phyloP scores from a whole-genome alignment of 1,140 invertebrate genomes.

The Pachypeltis micranthus region DNA sequence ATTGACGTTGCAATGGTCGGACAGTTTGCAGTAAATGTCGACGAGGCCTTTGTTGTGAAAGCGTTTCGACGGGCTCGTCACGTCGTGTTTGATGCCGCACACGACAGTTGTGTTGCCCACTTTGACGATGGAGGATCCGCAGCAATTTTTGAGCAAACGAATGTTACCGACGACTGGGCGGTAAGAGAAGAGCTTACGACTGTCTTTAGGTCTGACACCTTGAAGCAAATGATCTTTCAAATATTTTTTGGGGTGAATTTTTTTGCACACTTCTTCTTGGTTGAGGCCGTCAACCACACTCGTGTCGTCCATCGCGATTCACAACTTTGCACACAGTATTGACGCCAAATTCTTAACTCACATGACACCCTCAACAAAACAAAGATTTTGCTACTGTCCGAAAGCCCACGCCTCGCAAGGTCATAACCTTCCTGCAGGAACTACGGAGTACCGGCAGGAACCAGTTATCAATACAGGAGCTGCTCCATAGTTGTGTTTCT shows the following conservation, averaged over 20 bases:
- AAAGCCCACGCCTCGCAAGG: too few relatives aligned
- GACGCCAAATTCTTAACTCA: too few relatives aligned
- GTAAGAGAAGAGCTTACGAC: constrained; percentile 35
- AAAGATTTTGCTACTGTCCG: too few relatives aligned
- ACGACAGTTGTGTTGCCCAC: constrained; percentile 58
- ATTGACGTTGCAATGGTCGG: constrained; percentile 2
- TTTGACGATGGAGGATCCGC: constrained; percentile 58
- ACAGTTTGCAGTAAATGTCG: constrained; percentile 47
- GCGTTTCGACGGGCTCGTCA: constrained; percentile 49
- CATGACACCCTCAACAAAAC: too few relatives aligned
- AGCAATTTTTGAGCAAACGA: constrained; percentile 50
- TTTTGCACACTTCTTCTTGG: constrained; percentile 13
- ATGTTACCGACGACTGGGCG: constrained; percentile 45
- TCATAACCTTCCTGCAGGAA: too few relatives aligned
- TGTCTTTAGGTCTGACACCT: constrained; percentile 44
- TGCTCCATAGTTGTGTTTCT: too few relatives aligned
- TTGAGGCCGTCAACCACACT: too few relatives aligned
- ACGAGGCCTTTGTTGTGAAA: constrained; percentile 55
- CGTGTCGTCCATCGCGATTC: too few relatives aligned
- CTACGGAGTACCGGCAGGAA: too few relatives aligned
- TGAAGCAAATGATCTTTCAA: constrained; percentile 34
- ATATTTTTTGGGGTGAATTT: constrained; percentile 13
- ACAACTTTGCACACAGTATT: too few relatives aligned
- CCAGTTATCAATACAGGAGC: too few relatives aligned
- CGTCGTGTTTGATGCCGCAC: constrained; percentile 66